A percentile compares a stretch with the other conserved stretches of the same genome.
These are phyloP conservation scores for Andricus grossulariae DNA, from an alignment of 1,140 invertebrate species.

Conservation along the genomic window DNA sequence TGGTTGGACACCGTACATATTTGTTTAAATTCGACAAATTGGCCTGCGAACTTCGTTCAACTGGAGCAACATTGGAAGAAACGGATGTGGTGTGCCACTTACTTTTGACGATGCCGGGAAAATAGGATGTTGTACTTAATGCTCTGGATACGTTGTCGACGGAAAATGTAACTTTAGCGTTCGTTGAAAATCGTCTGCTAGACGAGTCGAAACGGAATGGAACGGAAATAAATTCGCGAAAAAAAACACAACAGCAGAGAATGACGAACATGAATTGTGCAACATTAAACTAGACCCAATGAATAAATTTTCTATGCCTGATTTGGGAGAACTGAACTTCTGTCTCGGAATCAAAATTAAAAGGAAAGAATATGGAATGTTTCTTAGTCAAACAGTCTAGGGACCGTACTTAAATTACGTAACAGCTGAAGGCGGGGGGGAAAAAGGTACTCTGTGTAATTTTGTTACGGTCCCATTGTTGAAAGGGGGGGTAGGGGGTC, in stretches of 20 bases:
- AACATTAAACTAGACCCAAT: slow-evolving; percentile 25
- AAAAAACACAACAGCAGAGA: slow-evolving; percentile 37
- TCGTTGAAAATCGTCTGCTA: slow-evolving; percentile 48
- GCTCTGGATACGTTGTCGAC: slow-evolving; percentile 48
- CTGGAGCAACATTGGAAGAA: slow-evolving; percentile 44
- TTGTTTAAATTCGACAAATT: no score
- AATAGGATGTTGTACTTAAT: slow-evolving; percentile 43
- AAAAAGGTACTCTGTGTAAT: no score
- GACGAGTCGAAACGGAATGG: slow-evolving; percentile 44
- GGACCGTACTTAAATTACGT: no score
- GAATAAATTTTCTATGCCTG: slow-evolving; percentile 41
- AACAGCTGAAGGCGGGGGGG: no score
- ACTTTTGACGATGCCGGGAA: slow-evolving; percentile 41
- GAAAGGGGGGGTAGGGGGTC: no score
- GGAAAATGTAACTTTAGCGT: slow-evolving; percentile 45
- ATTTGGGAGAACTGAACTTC: slow-evolving; percentile 37
- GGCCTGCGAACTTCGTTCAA: slow-evolving; percentile 41
- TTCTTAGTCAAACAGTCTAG: slow-evolving; percentile 27
- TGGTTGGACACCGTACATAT: no score
- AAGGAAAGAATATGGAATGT: slow-evolving; percentile 3
- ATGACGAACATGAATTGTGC: slow-evolving; percentile 27
- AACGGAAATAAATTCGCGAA: not conserved
- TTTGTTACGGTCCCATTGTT: no score
- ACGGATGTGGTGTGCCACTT: slow-evolving; percentile 43
- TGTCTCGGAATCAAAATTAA: slow-evolving; percentile 38